Evolutionary conservation across 2,797 vertebrate genomes (phyloP), one percentile per base, ranked within the genome.

Genomic region (Sylvia borin): DNA sequence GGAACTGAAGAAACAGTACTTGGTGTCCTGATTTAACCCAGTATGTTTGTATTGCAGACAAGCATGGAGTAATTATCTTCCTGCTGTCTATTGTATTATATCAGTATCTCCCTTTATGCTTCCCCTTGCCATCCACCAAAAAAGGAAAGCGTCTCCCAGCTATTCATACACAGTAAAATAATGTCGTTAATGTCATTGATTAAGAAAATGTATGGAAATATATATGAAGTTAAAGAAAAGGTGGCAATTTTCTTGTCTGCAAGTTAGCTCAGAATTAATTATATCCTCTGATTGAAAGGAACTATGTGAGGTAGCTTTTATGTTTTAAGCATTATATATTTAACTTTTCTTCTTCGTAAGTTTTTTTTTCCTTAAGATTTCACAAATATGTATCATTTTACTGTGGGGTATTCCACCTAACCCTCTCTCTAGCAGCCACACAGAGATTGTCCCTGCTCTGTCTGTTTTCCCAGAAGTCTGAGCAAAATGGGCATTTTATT

Each of bases 201-300:
- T 64, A 31, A 87, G 81, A 72, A 86, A 92, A 84, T 86, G 15
- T 21, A 47, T 82, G 68, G 60, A 89, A 82, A 87, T 82, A 66
- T 6, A 50, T 67, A 53, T 22, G 43, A 81, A 72, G 54, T 60
- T 80, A 55, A 85, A 89, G 55, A 89, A 96, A 91, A 80, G 17
- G 14, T 4, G 1, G 25, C 43, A 77, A 34, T 92, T 91, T 85
- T 85, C 81, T 67, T 93, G 54, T 90, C 90, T 94, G 38, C 66
- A 86, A 7, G 31, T 58, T 86, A 77, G 54, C 38, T 85, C 60
- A 48, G 61, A 85, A 60, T 55, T 89, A 73, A 68, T 94, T 88
- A 20, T 32, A 24, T 68, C 20, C 21, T 72, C 25, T 72, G 58
- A 78, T 58, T 84, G 62, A 94, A 72, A 57, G 20, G 51, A 75